Base-by-base conservation (phyloP, 2,888 invertebrate genomes). In the Zaprionus lineosus region DNA sequence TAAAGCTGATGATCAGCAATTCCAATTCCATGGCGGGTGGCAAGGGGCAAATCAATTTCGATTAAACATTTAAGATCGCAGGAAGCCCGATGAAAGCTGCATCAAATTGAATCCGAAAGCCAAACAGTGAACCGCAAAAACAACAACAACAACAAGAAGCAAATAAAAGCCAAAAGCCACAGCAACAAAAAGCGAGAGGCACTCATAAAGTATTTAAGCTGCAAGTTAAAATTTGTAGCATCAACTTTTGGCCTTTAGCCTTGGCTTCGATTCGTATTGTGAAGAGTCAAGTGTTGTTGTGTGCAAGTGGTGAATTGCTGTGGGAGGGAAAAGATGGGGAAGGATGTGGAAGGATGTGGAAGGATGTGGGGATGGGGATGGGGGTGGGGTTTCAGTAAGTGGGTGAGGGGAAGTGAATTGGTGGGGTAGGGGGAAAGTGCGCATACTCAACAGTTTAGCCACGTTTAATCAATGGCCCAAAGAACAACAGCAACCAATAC, bases 381-480 rank as follows among this genome's bases (percentile, higher is more conserved):
- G 18, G 24, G 12, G n/a, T n/a, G 29, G 19, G 31, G 28, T n/a
- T n/a, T n/a, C n/a, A n/a, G n/a, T n/a, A n/a, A n/a, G n/a, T n/a
- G n/a, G n/a, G n/a, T n/a, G n/a, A n/a, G n/a, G n/a, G n/a, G n/a
- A n/a, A n/a, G n/a, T n/a, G n/a, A n/a, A n/a, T n/a, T n/a, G n/a
- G n/a, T n/a, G n/a, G n/a, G n/a, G n/a, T n/a, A n/a, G n/a, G n/a
- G n/a, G n/a, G n/a, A n/a, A n/a, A n/a, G n/a, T n/a, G n/a, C n/a
- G n/a, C n/a, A n/a, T 41, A 48, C 52, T 61, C 36, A 14, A 51
- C 57, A 50, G 70, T 59, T 58, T 46, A 66, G 66, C 62, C 75
- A 74, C 68, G 66, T 74, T 79, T 81, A 83, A 83, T 81, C 81
- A 83, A 83, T 83, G 81, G 58, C 47, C 65, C 77, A 74, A 76